These are phyloP conservation scores for Parasteatoda lunata DNA, from an alignment of 2,888 invertebrate species.

Conservation along the genomic window DNA sequence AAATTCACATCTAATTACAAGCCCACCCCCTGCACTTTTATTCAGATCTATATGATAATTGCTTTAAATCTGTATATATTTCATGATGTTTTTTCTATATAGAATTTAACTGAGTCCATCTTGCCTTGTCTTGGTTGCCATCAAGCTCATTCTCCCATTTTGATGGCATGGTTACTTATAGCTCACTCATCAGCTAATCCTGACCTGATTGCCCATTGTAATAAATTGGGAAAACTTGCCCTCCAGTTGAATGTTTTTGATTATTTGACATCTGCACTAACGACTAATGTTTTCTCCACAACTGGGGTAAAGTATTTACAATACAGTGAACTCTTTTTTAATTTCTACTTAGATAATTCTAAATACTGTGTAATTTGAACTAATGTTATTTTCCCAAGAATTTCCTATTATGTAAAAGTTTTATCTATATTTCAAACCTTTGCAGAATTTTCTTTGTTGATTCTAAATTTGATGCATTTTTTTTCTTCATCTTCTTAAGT, in stretches of 20 bases:
- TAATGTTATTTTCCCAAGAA: no score
- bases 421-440: no score
- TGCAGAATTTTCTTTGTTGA: no score
- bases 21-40: background rate
- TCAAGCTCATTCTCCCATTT: constrained; percentile 73
- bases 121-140: constrained; percentile 71
- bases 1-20: no score
- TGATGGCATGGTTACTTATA: constrained; percentile 74
- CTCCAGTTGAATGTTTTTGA: constrained; percentile 57
- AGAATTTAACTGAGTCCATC: constrained; percentile 71
- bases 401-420: no score
- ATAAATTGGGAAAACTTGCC: constrained; percentile 55
- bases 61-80: background rate
- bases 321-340: no score
- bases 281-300: constrained; percentile 30
- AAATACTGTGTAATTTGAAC: no score
- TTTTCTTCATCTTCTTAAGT: no score
- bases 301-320: constrained; percentile 29
- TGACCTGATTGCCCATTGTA: constrained; percentile 13
- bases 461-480: no score
- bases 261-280: constrained; percentile 32
- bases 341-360: no score
- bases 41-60: background rate
- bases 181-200: constrained; percentile 70
- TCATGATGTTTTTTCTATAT: constrained; percentile 11